These are phyloP conservation scores for Drosophila niveifrons DNA, from an alignment of 2,888 invertebrate genomes.

Conservation along the genomic window DNA sequence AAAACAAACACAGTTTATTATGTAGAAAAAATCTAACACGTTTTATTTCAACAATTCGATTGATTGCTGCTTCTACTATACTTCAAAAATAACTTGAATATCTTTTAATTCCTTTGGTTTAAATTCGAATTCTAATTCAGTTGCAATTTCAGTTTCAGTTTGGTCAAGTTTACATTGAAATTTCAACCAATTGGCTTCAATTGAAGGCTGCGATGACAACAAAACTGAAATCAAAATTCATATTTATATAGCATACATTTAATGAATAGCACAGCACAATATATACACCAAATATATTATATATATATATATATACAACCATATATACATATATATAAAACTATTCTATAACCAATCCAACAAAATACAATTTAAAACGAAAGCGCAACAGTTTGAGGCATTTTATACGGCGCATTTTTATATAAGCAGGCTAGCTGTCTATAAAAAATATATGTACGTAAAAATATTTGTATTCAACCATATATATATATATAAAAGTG, in stretches of 20 bases:
- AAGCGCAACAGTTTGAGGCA: conserved; percentile 65
- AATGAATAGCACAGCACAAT: conserved; percentile 51
- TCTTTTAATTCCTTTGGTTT: conserved; percentile 1
- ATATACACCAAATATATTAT: conserved; percentile 37
- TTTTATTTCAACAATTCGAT: conserved; percentile 60
- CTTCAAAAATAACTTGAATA: conserved; percentile 1
- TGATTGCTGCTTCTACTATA: conserved; percentile 21
- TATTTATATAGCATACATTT: conserved; percentile 70
- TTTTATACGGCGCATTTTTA: conserved; percentile 79
- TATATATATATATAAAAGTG: conserved; percentile 32
- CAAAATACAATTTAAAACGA: conserved; percentile 49
- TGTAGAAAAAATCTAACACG: conserved; percentile 68
- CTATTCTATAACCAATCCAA: conserved; percentile 61
- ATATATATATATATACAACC: conserved; percentile 37
- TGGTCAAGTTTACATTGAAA: conserved; percentile 37
- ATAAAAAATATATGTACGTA: conserved; percentile 52
- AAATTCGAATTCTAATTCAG: background rate
- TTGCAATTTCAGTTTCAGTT: conserved; percentile 36
- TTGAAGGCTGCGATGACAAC: conserved; percentile 77
- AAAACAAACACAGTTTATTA: conserved; percentile 73
- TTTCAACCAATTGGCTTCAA: conserved; percentile 78
- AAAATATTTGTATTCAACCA: conserved; percentile 42
- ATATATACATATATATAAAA: conserved; percentile 43
- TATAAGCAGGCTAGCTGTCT: conserved; percentile 75
- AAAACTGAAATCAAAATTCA: conserved; percentile 77